Evolutionary conservation across 2,888 invertebrate species (phyloP), one percentile per base, ranked within the genome.

Genomic region (Drosophila atroscutellata): DNA sequence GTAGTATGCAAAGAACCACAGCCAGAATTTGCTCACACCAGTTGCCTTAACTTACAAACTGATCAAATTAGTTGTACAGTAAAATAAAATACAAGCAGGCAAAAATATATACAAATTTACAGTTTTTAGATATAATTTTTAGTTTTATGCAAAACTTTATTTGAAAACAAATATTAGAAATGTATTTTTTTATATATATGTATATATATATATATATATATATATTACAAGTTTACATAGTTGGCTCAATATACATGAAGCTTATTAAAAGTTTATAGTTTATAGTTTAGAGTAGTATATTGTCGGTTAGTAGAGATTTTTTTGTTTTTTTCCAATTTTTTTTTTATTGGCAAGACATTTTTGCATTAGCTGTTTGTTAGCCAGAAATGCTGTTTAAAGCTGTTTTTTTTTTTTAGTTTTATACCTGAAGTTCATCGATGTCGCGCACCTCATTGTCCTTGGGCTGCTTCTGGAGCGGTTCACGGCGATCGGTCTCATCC

Each of bases 351-450:
- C 78, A 77, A 77, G 78, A 61, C 72, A 67, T 59, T 61, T 61
- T 58, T 59, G 34, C 37, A 30, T 57, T 75, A 51, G 55, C 18
- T 42, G 84, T 88, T 91, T 91, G 51, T 72, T 68, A 67, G 60
- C 58, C 45, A 47, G 20, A 72, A 24, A 24, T 24, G 24, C 24
- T 2, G 24, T 59, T 69, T 15, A 77, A 67, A 63, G 52, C 52
- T 59, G 56, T n/a, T 69, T 15, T n/a, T 34, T 51, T 50, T 47
- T 69, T 39, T 61, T 24, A 15, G 15, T 36, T 86, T 87, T 92
- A 92, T 93, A 93, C 93, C 93, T 93, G 91, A 72, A 80, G 87
- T 67, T 89, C 92, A 81, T 92, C 91, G 69, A 92, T 86, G 75
- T 92, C 87, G 63, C 86, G 83, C 52, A 92, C 90, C 80, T 92